Base-by-base conservation (phyloP, 1,140 invertebrate species). In the Hycleus phaleratus region DNA sequence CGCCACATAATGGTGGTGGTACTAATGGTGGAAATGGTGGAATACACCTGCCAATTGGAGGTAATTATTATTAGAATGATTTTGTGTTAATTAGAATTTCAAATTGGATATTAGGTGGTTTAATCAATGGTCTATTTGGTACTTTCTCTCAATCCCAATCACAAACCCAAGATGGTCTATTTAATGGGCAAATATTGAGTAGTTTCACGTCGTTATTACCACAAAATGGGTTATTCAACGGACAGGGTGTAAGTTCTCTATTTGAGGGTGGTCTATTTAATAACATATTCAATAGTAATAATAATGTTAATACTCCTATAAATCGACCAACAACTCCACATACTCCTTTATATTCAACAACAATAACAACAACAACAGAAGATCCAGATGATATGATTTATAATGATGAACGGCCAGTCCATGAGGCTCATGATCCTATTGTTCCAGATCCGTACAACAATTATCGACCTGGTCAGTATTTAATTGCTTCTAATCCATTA, bases 341-440 rank as follows among this genome's bases (percentile, higher is more conserved):
- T 7, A 25, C 4, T 12, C 46, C 46, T n/a, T 9, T 32, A 9
- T 32, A 32, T 32, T 32, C 32, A 7, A 32, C 32, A 4, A 46
- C 26, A 25, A 46, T 11, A 3, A n/a, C 2, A 7, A 32, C 32
- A 4, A 46, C 26, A 25, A 46, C 46, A 3, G 38, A 43, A 26
- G 55, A 57, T 26, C 55, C 55, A n/a, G 55, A 57, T 32, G 55
- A 57, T 50, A 49, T 26, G 40, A 57, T 57, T 49, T 57, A 57
- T 50, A 57, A 57, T 38, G 55, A 57, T 25, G 55, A 49, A 25
- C 49, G 40, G 43, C 55, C 55, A 24, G 55, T 57, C 3, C 38
- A 49, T 44, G 55, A 57, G 25, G 55, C 48, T 57, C 43, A 57
- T 38, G 55, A 57, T 50, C 46, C 38, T 40, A 46, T 57, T 49